A percentile compares a stretch with the other conserved stretches of the same genome.
These are phyloP conservation scores for Himalopsyche tibetana DNA, from an alignment of 2,888 invertebrate species.

Conservation along the genomic window DNA sequence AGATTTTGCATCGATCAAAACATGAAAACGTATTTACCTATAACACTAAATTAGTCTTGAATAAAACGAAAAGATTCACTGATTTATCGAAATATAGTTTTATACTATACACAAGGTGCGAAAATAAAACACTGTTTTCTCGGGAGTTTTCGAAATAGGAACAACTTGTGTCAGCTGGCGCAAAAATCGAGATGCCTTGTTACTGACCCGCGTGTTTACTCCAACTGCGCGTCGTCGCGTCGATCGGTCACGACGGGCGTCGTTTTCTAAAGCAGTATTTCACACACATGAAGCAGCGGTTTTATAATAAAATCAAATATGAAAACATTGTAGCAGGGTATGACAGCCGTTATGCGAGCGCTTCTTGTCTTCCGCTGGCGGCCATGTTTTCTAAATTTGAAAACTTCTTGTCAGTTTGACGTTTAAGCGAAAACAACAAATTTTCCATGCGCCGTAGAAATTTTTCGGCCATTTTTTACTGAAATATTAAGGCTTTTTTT, in stretches of 20 bases:
- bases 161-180: conserved; percentile 22
- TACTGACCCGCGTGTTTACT: conserved; percentile 34
- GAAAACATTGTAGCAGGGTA: conserved; percentile 3
- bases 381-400: conserved; percentile 19
- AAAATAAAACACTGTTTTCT: neutral
- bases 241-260: conserved; percentile 1
- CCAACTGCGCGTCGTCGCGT: conserved; percentile 25
- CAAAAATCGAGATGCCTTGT: conserved; percentile 24
- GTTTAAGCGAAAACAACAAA: neutral
- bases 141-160: neutral
- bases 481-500: too few relatives aligned
- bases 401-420: conserved; percentile 1
- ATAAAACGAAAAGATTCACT: neutral
- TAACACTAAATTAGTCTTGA: neutral
- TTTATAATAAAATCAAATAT: conserved; percentile 20
- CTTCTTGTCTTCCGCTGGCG: neutral
- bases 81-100: neutral
- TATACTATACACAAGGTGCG: neutral
- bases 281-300: neutral
- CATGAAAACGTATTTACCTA: neutral
- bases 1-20: neutral
- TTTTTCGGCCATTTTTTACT: too few relatives aligned
- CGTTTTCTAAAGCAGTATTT: conserved; percentile 3
- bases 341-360: conserved; percentile 11
- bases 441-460: neutral